Conservation (phyloP, 2,797 vertebrate species). For the Taeniopygia guttata region DNA sequence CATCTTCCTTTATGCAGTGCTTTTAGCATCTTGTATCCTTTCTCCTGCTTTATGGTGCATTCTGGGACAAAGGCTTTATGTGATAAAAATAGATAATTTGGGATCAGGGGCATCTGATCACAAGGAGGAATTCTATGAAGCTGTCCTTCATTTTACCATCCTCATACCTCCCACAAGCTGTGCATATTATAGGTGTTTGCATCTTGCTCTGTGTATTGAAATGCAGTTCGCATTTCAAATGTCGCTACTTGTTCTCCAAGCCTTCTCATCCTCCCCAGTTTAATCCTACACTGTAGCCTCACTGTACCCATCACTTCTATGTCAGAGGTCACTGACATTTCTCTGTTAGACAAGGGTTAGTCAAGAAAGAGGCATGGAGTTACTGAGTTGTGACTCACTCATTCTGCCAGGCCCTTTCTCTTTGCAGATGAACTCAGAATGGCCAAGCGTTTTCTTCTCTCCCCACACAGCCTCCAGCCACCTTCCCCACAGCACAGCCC, state of each 20-base stretch:
- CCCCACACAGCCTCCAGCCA: accelerated
- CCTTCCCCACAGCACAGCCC: not conserved
- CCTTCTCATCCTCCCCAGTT: not conserved
- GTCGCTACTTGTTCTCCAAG: not conserved
- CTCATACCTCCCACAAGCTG: not conserved
- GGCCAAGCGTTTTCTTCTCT: not conserved
- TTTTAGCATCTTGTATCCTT: not conserved
- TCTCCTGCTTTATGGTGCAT: not conserved
- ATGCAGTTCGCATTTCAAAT: not conserved
- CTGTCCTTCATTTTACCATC: not conserved
- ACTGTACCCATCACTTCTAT: not conserved
- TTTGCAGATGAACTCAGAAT: not conserved
- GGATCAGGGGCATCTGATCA: not conserved
- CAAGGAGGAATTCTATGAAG: not conserved
- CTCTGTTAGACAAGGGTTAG: not conserved
- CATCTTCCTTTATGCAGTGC: not conserved
- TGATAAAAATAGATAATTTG: not conserved
- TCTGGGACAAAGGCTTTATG: not conserved
- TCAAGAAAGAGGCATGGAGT: not conserved
- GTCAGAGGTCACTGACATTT: not conserved
- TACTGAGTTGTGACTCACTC: not conserved
- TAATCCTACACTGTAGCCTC: not conserved
- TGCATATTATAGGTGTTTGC: not conserved
- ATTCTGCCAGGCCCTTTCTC: not conserved
- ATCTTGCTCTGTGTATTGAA: not conserved